Evolutionary conservation across 2,888 invertebrate species (phyloP), one percentile per base, ranked within the genome.

Genomic region (Seira musarum): DNA sequence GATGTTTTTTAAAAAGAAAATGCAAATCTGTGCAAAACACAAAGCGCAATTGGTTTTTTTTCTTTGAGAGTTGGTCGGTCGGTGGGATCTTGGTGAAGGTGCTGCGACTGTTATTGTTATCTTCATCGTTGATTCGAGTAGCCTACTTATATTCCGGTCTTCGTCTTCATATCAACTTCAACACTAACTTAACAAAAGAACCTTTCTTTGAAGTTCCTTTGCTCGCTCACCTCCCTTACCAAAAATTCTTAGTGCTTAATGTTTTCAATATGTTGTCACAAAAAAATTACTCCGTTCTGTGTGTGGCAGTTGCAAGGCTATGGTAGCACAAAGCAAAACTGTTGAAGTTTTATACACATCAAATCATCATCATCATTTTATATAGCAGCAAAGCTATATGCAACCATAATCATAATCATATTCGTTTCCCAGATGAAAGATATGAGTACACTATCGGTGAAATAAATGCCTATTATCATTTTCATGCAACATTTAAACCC

Each of bases 131-230:
- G 13, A 13, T 40, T 24, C 17, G 57, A 17, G 61, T 80, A 80
- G 71, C 80, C 80, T 80, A 80, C 80, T 80, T 80, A 80, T 15
- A 80, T 80, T 80, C 80, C 80, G 80, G 80, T 80, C 80, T 80
- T 75, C 53, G n/a, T 73, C 3, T n/a, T 2, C 13, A 3, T 2
- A 49, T 2, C 13, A 49, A 49, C 49, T 8, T 8, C 49, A 49
- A 49, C 13, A 49, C 2, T 3, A 49, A 49, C 49, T 13, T 15
- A 49, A n/a, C 13, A 49, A 49, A 49, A 49, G 17, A 49, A 2
- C 17, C 49, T 30, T 30, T 49, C 49, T 49, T 49, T 2, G 6
- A 15, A 49, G 15, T n/a, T 49, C 15, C 15, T 49, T n/a, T 49
- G 3, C 49, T 13, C 15, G 2, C 15, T 49, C 49, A 49, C 30